A percentile compares a stretch with the other conserved stretches of the same genome.
Evolutionary conservation across 1,140 invertebrate species (phyloP).

Genomic region (Physella acuta): DNA sequence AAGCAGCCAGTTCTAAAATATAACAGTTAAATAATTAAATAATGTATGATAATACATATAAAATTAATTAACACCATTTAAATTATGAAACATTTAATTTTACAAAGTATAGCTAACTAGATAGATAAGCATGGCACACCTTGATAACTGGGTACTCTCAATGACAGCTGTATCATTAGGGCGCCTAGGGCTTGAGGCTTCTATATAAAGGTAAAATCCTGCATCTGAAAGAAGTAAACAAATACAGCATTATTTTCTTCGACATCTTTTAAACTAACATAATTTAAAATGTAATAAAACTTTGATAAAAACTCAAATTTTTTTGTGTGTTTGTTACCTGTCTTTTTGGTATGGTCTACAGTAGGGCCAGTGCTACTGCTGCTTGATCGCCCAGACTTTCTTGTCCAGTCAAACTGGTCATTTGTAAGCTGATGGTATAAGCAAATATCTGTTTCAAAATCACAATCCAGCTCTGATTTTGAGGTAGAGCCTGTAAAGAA

Average conservation of each 20-base stretch:
- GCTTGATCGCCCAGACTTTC: constrained; percentile 36
- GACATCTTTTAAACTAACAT: too few relatives aligned
- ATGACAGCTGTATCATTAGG: constrained; percentile 75
- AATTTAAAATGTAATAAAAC: too few relatives aligned
- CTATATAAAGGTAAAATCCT: constrained; percentile 44
- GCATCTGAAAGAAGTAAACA: constrained; percentile 4
- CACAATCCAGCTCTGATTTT: constrained; percentile 32
- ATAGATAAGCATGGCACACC: constrained; percentile 6
- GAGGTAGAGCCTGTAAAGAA: too few relatives aligned
- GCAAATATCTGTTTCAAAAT: constrained; percentile 52
- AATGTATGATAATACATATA: too few relatives aligned
- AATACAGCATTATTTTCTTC: too few relatives aligned
- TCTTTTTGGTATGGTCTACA: constrained; percentile 50
- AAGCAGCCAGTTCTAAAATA: constrained; percentile 28
- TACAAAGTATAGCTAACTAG: neutral
- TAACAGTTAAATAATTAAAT: too few relatives aligned
- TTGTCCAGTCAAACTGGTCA: constrained; percentile 55
- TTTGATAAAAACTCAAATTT: too few relatives aligned
- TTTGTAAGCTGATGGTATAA: constrained; percentile 41
- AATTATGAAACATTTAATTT: neutral
- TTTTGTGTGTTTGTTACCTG: too few relatives aligned
- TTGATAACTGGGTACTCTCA: constrained; percentile 46
- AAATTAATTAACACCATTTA: too few relatives aligned
- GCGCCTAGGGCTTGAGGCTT: constrained; percentile 65
- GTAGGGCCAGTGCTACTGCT: constrained; percentile 45